Evolutionary conservation across 2,797 vertebrate genomes (phyloP), one percentile per base, ranked within the genome.

Genomic region (Cryptoblepharus egeriae): DNA sequence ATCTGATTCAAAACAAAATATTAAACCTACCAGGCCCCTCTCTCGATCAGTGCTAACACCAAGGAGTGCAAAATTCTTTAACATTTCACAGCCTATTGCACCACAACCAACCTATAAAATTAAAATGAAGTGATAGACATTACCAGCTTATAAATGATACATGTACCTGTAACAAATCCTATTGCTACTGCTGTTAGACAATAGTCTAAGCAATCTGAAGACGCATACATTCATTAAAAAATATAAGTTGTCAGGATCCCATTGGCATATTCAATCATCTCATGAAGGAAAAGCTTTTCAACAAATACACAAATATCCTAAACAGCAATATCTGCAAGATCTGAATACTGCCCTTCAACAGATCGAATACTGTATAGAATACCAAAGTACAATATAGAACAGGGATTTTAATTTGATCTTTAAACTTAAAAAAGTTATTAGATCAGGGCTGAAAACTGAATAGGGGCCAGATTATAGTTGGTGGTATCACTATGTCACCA

Each of bases 31-130:
- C 95, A 95, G 83, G 75, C 96, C 96, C 76, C 89, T 95, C 28
- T 96, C 93, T 86, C 93, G 95, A 78, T 95, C 93, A 91, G 97
- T 94, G 85, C 98, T 97, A 30, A 99, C 97, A 73, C 99, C 99
- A 63, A 99, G 97, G 85, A 99, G 95, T 15, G 98, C 98, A 83
- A 99, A 97, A 93, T 99, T 99, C 93, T 99, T 99, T 80, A 99
- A 95, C 99, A 99, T 99, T 96, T 99, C 99, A 92, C 99, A 99
- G 85, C 99, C 99, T 88, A 99, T 99, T 1, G 99, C 99, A 81
- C 99, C 99, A 89, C 98, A 99, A 77, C 98, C 99, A 91, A 99
- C 97, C 98, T 99, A 90, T 9, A 78, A 5, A 85, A 79, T 77
- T 3, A 69, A 88, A 55, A 88, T 75, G 71, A 11, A 82, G 11